Percentiles rank a stretch among this genome's conserved stretches.
Evolutionary conservation across 2,113 vertebrate species (phyloP).

Genomic region (Anoplopoma fimbria): DNA sequence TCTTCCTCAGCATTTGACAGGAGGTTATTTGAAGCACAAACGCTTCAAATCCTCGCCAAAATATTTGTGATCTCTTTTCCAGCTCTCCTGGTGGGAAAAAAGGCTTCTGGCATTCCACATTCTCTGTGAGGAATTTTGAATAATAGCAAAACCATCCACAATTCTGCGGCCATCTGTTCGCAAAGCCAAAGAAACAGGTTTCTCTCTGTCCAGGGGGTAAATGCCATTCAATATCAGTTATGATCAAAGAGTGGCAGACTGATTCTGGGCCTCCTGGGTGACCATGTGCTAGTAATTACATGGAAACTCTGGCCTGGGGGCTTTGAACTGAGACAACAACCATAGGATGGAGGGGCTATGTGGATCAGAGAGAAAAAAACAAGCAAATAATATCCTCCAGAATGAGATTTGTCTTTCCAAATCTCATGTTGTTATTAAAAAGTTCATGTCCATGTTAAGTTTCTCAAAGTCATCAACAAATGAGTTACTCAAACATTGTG

Average conservation of each 20-base stretch:
- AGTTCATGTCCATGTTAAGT: no score
- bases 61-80: conserved; percentile 52
- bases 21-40: conserved; percentile 56
- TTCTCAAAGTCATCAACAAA: background rate
- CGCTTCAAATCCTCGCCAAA: conserved; percentile 42
- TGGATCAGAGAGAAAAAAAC: conserved; percentile 18
- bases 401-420: background rate
- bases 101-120: conserved; percentile 53
- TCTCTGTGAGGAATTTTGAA: conserved; percentile 65
- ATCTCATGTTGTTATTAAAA: conserved; percentile 1
- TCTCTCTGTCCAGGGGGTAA: conserved; percentile 57
- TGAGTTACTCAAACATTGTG: background rate
- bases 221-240: conserved; percentile 68
- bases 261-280: conserved; percentile 46
- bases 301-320: conserved; percentile 41
- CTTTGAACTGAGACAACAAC: conserved; percentile 42
- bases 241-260: conserved; percentile 67
- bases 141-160: conserved; percentile 64
- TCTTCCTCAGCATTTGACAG: conserved; percentile 43
- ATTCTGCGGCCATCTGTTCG: conserved; percentile 73
- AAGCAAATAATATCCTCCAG: background rate
- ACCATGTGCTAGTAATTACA: conserved; percentile 71
- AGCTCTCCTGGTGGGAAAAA: conserved; percentile 57
- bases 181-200: conserved; percentile 61
- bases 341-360: conserved; percentile 10